Percentiles rank a stretch among this genome's conserved stretches.
Evolutionary conservation across 2,113 vertebrate genomes (phyloP).

Genomic region (Pteropus alecto): DNA sequence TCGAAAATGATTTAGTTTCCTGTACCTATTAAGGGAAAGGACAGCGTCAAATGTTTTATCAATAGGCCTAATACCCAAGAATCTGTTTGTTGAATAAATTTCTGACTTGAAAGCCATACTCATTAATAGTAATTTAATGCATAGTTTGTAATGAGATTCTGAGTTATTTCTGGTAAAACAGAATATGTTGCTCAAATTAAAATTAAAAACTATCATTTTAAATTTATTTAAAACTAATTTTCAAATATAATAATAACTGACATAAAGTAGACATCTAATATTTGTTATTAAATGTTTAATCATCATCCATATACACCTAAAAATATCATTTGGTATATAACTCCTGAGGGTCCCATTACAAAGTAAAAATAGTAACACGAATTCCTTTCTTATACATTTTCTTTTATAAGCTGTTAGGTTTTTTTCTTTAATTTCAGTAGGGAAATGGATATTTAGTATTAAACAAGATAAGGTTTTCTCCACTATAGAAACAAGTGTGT

Average conservation of each 20-base stretch:
- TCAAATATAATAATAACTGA: neutral
- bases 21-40: neutral
- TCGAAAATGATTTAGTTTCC: neutral
- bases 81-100: neutral
- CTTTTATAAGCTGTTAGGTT: neutral
- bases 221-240: neutral
- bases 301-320: neutral
- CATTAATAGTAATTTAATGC: neutral
- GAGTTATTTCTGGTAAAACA: constrained; percentile 5
- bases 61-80: neutral
- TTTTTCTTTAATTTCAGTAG: neutral
- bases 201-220: neutral
- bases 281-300: neutral
- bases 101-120: neutral
- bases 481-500: neutral
- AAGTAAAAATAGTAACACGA: neutral
- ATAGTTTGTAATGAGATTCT: neutral
- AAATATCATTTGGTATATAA: neutral
- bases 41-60: neutral
- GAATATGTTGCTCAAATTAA: neutral
- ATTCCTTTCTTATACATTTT: neutral
- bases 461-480: neutral
- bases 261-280: neutral
- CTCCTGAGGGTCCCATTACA: neutral
- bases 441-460: neutral